Percentiles rank a stretch among this genome's conserved stretches.
Conservation (phyloP, 2,888 invertebrate species). For the Uropetala carovei region DNA sequence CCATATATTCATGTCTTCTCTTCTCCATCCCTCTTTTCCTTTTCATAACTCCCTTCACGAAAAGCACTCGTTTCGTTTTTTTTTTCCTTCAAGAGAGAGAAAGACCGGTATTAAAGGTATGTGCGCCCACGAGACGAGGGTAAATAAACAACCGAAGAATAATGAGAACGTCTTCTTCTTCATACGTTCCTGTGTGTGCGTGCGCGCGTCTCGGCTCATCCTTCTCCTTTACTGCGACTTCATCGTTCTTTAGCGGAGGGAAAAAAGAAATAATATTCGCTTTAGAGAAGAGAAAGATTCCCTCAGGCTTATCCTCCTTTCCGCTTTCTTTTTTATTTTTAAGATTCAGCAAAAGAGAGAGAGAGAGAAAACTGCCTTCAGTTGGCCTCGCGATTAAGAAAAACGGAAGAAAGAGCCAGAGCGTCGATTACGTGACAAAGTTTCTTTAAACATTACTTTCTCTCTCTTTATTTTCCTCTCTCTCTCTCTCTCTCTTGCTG, state of each 20-base stretch:
- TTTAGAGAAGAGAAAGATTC: neutral
- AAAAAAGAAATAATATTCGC: too few species aligned
- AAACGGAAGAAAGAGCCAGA: neutral
- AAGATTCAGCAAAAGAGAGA: neutral
- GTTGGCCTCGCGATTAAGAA: neutral
- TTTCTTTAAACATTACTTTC: constrained; percentile 27
- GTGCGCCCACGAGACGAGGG: neutral
- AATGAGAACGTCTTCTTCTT: neutral
- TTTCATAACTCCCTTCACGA: too few species aligned
- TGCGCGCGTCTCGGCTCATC: neutral
- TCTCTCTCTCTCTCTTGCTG: too few species aligned
- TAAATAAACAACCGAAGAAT: constrained; percentile 19
- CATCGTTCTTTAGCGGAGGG: neutral
- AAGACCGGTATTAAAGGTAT: neutral
- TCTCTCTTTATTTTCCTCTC: neutral
- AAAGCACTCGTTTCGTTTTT: too few species aligned
- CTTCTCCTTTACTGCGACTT: neutral
- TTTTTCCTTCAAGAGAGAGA: too few species aligned
- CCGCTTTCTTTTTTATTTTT: neutral
- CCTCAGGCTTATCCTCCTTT: neutral
- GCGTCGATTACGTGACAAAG: neutral
- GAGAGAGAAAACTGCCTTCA: neutral
- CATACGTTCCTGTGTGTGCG: neutral
- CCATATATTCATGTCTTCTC: neutral
- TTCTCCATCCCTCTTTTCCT: neutral